Percentiles rank a stretch among this genome's conserved stretches.
These are phyloP conservation scores for Amphilophus citrinellus DNA, from an alignment of 2,113 vertebrate genomes.

Conservation along the genomic window DNA sequence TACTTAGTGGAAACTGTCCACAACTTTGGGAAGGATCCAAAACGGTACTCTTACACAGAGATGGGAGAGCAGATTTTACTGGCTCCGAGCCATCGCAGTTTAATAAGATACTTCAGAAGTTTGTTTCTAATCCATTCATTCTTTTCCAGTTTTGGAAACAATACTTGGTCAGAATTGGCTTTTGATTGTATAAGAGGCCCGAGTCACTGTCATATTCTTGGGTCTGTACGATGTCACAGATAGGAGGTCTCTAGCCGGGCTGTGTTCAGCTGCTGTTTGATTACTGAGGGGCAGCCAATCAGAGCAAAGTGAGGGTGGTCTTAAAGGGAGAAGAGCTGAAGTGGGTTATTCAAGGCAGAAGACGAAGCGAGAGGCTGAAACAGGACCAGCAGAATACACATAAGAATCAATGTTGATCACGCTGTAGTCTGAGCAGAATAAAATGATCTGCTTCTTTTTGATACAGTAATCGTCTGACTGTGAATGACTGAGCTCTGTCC, in stretches of 20 bases:
- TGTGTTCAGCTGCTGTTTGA: background rate
- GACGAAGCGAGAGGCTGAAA: background rate
- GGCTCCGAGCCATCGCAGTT: background rate
- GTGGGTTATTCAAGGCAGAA: background rate
- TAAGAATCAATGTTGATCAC: background rate
- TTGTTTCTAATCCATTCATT: background rate
- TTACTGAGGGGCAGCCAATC: background rate
- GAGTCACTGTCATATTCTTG: background rate
- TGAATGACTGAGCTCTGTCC: background rate
- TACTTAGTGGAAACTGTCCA: slow-evolving; percentile 44
- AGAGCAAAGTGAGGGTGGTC: background rate
- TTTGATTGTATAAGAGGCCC: background rate
- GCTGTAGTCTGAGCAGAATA: background rate
- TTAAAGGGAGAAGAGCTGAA: background rate
- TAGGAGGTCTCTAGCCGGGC: rapidly evolving
- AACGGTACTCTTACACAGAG: background rate
- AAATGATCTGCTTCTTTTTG: rapidly evolving
- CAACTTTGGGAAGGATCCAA: slow-evolving; percentile 30
- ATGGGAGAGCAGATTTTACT: background rate
- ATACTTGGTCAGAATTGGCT: background rate
- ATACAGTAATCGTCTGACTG: background rate
- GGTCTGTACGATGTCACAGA: background rate
- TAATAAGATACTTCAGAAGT: slow-evolving; percentile 10
- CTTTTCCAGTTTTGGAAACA: background rate
- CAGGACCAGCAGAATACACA: background rate